These are phyloP conservation scores for Talpa occidentalis DNA, from an alignment of 2,113 vertebrate genomes.

Conservation along the genomic window DNA sequence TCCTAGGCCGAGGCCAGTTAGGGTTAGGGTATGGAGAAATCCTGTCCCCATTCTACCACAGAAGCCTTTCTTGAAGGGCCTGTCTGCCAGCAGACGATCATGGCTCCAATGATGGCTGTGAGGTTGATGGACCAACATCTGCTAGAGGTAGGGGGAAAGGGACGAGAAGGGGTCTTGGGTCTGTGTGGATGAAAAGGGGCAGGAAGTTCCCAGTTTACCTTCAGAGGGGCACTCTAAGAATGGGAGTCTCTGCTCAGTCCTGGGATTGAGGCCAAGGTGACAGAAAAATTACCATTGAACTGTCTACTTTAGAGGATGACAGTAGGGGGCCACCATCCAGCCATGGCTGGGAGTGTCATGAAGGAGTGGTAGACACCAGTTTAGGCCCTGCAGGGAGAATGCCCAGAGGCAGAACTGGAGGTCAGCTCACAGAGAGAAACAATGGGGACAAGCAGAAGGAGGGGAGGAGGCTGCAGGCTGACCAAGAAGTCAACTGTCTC, in stretches of 20 bases:
- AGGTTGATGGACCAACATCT: accelerated
- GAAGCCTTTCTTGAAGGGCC: background rate
- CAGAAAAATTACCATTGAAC: background rate
- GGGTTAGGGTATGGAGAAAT: background rate
- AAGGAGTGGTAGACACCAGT: too few species aligned
- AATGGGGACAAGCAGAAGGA: background rate
- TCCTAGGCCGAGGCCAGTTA: background rate
- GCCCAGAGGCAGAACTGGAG: background rate
- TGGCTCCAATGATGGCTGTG: accelerated
- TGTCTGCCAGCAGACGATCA: accelerated
- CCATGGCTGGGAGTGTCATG: accelerated
- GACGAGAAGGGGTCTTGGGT: too few species aligned
- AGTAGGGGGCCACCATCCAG: background rate
- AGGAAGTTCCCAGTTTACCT: background rate
- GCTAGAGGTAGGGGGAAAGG: background rate
- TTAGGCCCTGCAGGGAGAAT: background rate
- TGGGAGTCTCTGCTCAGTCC: background rate
- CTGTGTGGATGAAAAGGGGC: background rate
- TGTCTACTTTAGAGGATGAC: background rate
- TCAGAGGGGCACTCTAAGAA: background rate
- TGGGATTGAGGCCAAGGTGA: background rate
- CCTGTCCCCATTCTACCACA: background rate
- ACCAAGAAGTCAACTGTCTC: background rate
- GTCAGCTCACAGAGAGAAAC: background rate
- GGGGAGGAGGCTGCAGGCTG: background rate